Percentiles rank a stretch among this genome's conserved stretches.
Conservation (phyloP, 2,888 invertebrate genomes). For the Netelia virgata region DNA sequence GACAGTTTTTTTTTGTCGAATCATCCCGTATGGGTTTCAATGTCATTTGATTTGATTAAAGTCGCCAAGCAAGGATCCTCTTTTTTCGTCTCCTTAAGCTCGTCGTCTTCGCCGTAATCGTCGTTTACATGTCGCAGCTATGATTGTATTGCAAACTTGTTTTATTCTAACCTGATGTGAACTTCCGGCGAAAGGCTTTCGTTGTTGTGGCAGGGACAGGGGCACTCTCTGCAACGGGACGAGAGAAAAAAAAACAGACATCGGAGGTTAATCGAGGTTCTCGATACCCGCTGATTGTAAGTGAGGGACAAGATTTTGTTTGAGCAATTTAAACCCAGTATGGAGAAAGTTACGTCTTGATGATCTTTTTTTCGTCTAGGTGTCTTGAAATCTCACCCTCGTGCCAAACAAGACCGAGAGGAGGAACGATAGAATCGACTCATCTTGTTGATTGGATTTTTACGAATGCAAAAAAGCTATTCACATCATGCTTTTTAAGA, state of each 20-base stretch:
- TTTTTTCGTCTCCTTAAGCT: slow-evolving; percentile 30
- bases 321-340: no score
- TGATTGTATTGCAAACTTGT: slow-evolving; percentile 50
- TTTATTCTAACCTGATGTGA: slow-evolving; percentile 82
- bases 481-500: slow-evolving; percentile 13
- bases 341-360: no score
- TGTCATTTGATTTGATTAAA: not conserved
- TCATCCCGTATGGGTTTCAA: no score
- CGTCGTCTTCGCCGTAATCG: slow-evolving; percentile 58
- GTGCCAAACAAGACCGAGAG: not conserved
- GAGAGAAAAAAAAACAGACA: slow-evolving; percentile 76
- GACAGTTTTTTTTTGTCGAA: no score
- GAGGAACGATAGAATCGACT: not conserved
- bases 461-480: not conserved
- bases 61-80: slow-evolving; percentile 13
- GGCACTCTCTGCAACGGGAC: slow-evolving; percentile 79
- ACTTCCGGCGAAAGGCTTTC: slow-evolving; percentile 82
- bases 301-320: slow-evolving; percentile 3
- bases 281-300: slow-evolving; percentile 25
- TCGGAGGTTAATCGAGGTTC: slow-evolving; percentile 76
- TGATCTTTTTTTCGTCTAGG: not conserved
- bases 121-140: slow-evolving; percentile 46
- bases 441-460: not conserved
- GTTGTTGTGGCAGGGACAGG: slow-evolving; percentile 82
- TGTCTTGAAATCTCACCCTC: not conserved